Evolutionary conservation across 2,113 vertebrate genomes (phyloP).

Genomic region (Phainopepla nitens): DNA sequence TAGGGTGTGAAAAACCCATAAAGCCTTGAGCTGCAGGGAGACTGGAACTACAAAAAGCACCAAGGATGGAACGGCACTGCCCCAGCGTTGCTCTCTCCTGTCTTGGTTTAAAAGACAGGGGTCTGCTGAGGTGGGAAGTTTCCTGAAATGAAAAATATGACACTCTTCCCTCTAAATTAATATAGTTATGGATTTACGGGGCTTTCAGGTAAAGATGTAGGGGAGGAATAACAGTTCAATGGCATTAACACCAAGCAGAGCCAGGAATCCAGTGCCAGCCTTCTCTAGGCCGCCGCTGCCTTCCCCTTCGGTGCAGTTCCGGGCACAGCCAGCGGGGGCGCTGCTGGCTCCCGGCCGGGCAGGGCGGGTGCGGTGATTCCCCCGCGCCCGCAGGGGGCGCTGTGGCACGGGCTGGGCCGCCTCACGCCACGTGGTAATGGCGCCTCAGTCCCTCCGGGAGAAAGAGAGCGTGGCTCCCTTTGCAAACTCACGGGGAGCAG

Average conservation of each 20-base stretch:
- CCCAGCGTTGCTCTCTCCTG: background rate
- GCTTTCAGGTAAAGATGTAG: background rate
- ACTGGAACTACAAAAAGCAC: background rate
- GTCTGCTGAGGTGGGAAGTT: background rate
- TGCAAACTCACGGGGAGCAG: background rate
- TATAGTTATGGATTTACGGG: background rate
- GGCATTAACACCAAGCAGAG: fast-evolving
- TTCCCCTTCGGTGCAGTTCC: background rate
- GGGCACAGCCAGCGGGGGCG: background rate
- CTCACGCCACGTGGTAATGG: fast-evolving
- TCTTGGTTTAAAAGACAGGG: background rate
- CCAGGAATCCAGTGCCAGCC: fast-evolving
- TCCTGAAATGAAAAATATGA: background rate
- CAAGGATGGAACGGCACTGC: background rate
- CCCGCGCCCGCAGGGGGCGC: background rate
- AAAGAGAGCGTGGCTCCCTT: fast-evolving
- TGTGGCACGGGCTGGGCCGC: fast-evolving
- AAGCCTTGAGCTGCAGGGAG: background rate
- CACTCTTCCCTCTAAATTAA: background rate
- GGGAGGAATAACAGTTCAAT: background rate
- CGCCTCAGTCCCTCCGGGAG: fast-evolving
- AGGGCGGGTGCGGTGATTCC: fast-evolving
- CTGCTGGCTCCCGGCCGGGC: background rate
- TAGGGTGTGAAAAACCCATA: background rate
- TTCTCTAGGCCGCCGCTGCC: fast-evolving